A percentile compares a stretch with the other conserved stretches of the same genome.
Conservation (phyloP, 2,888 invertebrate species). For the Hirtodrosophila histrioides region DNA sequence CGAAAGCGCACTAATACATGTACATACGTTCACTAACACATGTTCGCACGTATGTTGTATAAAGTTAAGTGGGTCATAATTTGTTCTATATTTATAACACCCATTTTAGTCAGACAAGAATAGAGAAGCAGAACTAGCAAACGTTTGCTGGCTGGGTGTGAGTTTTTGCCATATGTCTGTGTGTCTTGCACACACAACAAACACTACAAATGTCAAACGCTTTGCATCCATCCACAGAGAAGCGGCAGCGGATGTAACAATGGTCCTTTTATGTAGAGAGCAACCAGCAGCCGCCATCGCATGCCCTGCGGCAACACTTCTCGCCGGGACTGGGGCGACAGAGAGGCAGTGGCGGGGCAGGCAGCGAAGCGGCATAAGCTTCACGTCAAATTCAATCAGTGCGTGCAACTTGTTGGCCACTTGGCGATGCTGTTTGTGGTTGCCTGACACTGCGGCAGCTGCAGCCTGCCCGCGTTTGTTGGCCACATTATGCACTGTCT, state of each 20-base stretch:
- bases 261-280: slow-evolving; percentile 15
- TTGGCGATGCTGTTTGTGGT: slow-evolving; percentile 67
- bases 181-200: slow-evolving; percentile 19
- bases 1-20: not conserved
- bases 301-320: slow-evolving; percentile 11
- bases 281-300: slow-evolving; percentile 11
- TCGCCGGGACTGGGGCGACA: not conserved
- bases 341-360: slow-evolving; percentile 1
- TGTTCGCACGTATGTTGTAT: not conserved
- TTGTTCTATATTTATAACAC: not conserved
- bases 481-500: slow-evolving; percentile 18
- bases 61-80: not conserved
- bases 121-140: slow-evolving; percentile 1
- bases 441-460: slow-evolving; percentile 26
- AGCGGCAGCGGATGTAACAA: too few species aligned
- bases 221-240: slow-evolving; percentile 17
- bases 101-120: not conserved
- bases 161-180: not conserved
- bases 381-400: slow-evolving; percentile 72
- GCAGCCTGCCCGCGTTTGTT: slow-evolving; percentile 9
- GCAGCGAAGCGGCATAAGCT: slow-evolving; percentile 36
- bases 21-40: not conserved
- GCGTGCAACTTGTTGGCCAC: slow-evolving; percentile 65
- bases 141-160: not conserved
- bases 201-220: slow-evolving; percentile 57